Evolutionary conservation across 2,888 invertebrate species (phyloP).

Genomic region (Synanthedon formicaeformis): DNA sequence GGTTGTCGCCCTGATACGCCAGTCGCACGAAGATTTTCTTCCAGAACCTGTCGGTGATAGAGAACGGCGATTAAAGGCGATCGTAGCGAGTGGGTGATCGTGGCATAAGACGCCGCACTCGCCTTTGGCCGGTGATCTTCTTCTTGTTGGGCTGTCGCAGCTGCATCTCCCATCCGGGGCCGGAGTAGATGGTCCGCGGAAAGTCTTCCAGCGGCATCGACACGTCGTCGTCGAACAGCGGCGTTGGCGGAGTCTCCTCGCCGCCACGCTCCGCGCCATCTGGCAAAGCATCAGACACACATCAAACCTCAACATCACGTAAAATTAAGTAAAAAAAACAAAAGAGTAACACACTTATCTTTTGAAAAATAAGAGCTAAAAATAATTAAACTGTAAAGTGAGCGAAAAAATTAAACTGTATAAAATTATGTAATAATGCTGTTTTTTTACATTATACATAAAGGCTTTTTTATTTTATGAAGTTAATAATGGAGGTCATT

Average conservation of each 20-base stretch:
- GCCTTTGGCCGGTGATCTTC: constrained; percentile 91
- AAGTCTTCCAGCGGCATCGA: constrained; percentile 93
- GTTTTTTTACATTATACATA: too few species aligned
- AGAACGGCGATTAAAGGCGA: background rate
- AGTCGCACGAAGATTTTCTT: constrained; percentile 94
- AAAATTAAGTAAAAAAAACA: too few species aligned
- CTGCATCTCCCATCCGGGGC: constrained; percentile 97
- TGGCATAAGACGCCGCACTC: constrained; percentile 1
- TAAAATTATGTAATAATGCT: too few species aligned
- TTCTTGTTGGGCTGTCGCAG: constrained; percentile 96
- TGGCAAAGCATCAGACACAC: too few species aligned
- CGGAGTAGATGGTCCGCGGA: constrained; percentile 80
- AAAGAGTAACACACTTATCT: too few species aligned
- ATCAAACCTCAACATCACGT: background rate
- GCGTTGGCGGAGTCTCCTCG: constrained; percentile 88
- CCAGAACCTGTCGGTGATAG: constrained; percentile 80
- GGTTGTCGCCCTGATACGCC: constrained; percentile 82
- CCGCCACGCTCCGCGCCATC: constrained; percentile 17
- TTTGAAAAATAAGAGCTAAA: too few species aligned
- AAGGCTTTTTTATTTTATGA: too few species aligned
- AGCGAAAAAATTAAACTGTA: too few species aligned
- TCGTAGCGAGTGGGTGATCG: background rate
- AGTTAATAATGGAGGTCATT: too few species aligned
- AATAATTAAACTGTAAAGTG: too few species aligned
- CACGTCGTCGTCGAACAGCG: constrained; percentile 93